These are phyloP conservation scores for Lordiphosa clarofinis DNA, from an alignment of 1,140 invertebrate species.

Conservation along the genomic window DNA sequence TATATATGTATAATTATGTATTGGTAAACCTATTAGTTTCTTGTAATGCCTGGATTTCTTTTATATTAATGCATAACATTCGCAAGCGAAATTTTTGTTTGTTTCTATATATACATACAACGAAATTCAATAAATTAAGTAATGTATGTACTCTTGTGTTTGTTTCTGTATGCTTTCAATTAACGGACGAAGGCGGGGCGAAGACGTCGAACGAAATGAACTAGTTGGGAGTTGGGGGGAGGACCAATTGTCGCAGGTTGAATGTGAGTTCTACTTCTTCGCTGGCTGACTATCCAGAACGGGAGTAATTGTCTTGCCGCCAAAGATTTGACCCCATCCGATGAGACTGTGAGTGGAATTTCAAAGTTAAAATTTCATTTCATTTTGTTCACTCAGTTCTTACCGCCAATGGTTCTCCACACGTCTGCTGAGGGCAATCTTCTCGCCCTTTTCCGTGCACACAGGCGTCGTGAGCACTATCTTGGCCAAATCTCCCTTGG, in stretches of 20 bases:
- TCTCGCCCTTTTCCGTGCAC: conserved; percentile 99
- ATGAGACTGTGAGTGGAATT: conserved; percentile 87
- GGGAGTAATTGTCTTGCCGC: conserved; percentile 85
- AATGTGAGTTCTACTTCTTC: conserved; percentile 49
- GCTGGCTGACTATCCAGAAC: conserved; percentile 62
- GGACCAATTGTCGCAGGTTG: conserved; percentile 19
- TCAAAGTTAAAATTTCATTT: background rate
- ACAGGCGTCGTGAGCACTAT: conserved; percentile 98
- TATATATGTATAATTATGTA: conserved; percentile 58
- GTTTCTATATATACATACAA: conserved; percentile 46
- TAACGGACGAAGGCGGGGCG: conserved; percentile 52
- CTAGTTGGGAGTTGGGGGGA: conserved; percentile 19
- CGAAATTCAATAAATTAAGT: conserved; percentile 70
- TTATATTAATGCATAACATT: conserved; percentile 62
- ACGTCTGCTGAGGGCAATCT: conserved; percentile 97
- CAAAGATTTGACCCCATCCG: conserved; percentile 97
- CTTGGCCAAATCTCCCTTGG: conserved; percentile 98
- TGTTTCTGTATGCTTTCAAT: conserved; percentile 48
- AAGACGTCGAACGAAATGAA: conserved; percentile 29
- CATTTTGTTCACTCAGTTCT: conserved; percentile 24
- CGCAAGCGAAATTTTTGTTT: conserved; percentile 42
- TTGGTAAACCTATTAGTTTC: conserved; percentile 73
- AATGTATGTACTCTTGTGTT: conserved; percentile 59
- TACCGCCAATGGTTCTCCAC: conserved; percentile 99
- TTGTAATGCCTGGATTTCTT: conserved; percentile 60